phyloP scores from a whole-genome alignment of 2,888 invertebrate genomes.

The Nephrotoma flavescens region DNA sequence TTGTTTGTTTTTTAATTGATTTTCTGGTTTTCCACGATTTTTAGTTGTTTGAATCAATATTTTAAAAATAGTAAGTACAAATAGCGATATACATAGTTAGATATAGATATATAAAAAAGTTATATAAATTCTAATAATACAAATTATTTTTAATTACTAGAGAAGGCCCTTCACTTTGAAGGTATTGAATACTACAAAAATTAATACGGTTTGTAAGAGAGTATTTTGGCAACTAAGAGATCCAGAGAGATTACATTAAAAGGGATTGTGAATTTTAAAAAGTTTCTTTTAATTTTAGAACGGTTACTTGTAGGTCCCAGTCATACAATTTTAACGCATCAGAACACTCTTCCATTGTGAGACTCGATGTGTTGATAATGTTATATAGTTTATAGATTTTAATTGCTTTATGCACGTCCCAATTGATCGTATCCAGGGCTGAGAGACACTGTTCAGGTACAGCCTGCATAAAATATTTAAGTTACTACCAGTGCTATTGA shows the following conservation, averaged over 20 bases:
- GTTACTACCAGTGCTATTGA: background rate
- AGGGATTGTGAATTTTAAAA: background rate
- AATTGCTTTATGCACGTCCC: conserved; percentile 82
- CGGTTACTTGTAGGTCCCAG: conserved; percentile 30
- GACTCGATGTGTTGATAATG: conserved; percentile 20
- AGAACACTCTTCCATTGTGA: conserved; percentile 24
- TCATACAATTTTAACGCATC: conserved; percentile 27
- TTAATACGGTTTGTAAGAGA: background rate
- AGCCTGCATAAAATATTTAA: conserved; percentile 32
- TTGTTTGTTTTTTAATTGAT: background rate
- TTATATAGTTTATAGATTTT: conserved; percentile 40
- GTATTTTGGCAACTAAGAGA: background rate
- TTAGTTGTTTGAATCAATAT: background rate
- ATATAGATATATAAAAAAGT: background rate
- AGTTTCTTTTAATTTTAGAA: conserved; percentile 10
- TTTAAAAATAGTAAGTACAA: background rate
- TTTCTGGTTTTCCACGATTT: background rate
- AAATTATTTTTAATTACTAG: background rate
- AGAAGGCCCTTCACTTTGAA: background rate
- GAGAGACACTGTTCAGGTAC: conserved; percentile 62
- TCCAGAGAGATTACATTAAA: background rate
- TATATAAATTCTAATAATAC: background rate
- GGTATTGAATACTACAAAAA: background rate
- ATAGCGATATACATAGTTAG: background rate
- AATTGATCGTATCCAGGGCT: conserved; percentile 67